These are phyloP conservation scores for Panthera leo DNA, from an alignment of 2,113 vertebrate species.

Conservation along the genomic window DNA sequence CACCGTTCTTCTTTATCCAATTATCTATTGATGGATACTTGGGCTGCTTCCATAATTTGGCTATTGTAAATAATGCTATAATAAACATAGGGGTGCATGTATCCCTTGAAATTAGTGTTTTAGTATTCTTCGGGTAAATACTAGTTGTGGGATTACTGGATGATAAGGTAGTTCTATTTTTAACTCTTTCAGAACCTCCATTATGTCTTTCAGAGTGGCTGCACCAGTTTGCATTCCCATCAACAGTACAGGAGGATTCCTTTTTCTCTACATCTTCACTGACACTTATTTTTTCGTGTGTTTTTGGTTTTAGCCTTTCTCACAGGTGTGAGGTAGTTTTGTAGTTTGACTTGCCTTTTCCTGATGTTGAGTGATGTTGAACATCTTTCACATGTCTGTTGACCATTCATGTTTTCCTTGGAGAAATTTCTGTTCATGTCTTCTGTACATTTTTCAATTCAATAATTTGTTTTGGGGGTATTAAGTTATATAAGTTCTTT, in stretches of 20 bases:
- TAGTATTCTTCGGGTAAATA: background rate
- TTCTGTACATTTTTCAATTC: background rate
- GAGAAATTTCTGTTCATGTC: background rate
- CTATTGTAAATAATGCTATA: background rate
- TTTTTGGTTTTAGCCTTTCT: background rate
- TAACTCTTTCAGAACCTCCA: background rate
- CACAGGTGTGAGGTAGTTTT: background rate
- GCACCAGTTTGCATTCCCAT: background rate
- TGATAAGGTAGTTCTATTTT: background rate
- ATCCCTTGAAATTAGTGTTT: background rate
- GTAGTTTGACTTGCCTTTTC: background rate
- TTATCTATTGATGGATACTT: background rate
- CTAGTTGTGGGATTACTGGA: background rate
- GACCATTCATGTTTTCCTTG: background rate
- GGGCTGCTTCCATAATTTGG: background rate
- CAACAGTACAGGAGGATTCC: background rate
- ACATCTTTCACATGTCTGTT: background rate
- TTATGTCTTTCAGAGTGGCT: background rate
- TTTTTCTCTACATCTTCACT: background rate
- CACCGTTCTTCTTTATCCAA: background rate
- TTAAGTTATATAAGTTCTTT: background rate
- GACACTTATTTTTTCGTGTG: background rate
- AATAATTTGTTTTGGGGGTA: background rate
- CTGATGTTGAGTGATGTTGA: background rate
- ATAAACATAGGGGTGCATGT: background rate